These are phyloP conservation scores for Nematolebias whitei DNA, from an alignment of 2,113 vertebrate genomes.

Conservation along the genomic window DNA sequence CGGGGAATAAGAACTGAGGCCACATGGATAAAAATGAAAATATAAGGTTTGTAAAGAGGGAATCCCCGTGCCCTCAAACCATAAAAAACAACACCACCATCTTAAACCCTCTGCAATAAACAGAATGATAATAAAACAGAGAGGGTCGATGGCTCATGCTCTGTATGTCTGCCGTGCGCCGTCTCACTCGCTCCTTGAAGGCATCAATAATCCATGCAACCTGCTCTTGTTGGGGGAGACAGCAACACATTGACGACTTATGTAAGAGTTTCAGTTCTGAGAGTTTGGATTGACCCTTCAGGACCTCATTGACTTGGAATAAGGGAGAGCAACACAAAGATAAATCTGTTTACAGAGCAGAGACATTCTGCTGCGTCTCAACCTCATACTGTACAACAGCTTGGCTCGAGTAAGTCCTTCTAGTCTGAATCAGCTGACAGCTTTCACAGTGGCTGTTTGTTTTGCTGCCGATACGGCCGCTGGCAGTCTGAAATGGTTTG, in stretches of 20 bases:
- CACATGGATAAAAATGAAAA: constrained; percentile 1
- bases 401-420: background rate
- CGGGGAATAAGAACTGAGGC: background rate
- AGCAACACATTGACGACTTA: constrained; percentile 51
- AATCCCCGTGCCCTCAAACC: constrained; percentile 19
- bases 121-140: background rate
- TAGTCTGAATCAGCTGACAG: constrained; percentile 12
- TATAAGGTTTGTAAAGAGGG: constrained; percentile 16
- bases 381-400: background rate
- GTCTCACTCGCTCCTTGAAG: constrained; percentile 38
- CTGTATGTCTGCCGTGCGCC: constrained; percentile 35
- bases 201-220: constrained; percentile 69
- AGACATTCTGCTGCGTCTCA: constrained; percentile 11
- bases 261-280: constrained; percentile 55
- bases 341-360: constrained; percentile 8
- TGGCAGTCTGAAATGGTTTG: background rate
- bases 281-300: constrained; percentile 22
- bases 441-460: background rate
- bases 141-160: background rate
- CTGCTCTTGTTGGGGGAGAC: constrained; percentile 40
- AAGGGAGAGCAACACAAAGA: background rate
- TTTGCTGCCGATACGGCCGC: constrained; percentile 18
- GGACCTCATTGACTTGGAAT: constrained; percentile 16
- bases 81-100: background rate
- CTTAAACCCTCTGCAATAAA: background rate